Conservation (phyloP, 2,888 invertebrate genomes). For the Macropis europaea region DNA sequence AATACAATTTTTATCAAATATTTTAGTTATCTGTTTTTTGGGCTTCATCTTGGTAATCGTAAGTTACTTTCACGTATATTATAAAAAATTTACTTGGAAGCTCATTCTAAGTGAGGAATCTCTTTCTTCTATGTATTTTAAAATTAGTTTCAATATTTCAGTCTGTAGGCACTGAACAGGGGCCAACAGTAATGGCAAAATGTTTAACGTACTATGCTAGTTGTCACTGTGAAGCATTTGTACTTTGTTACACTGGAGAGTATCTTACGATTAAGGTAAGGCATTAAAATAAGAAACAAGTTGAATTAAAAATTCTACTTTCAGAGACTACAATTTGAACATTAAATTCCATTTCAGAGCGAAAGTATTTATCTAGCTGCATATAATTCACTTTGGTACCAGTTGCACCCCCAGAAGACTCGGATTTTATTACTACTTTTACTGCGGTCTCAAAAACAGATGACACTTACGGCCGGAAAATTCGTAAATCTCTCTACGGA, state of each 20-base stretch:
- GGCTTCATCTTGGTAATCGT: conserved; percentile 47
- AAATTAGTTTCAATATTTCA: no score
- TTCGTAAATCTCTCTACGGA: conserved; percentile 36
- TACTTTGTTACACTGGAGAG: conserved; percentile 49
- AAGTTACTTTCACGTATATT: conserved; percentile 16
- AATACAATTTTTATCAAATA: conserved; percentile 49
- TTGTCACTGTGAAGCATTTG: conserved; percentile 33
- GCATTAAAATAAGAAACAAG: background rate
- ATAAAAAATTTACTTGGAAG: no score
- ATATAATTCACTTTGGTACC: conserved; percentile 47
- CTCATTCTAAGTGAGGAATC: no score
- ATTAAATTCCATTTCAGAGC: no score
- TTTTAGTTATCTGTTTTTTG: conserved; percentile 41
- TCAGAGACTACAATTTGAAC: background rate
- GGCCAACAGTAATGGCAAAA: conserved; percentile 26
- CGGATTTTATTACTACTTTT: conserved; percentile 27
- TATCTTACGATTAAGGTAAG: conserved; percentile 44
- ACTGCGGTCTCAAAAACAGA: conserved; percentile 34
- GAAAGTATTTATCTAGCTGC: conserved; percentile 19
- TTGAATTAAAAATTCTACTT: conserved; percentile 5
- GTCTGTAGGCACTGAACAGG: background rate
- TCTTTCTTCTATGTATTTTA: no score
- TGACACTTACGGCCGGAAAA: conserved; percentile 38
- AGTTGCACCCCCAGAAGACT: conserved; percentile 24
- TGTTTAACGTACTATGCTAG: conserved; percentile 26